A percentile compares a stretch with the other conserved stretches of the same genome.
phyloP scores from a whole-genome alignment of 2,113 vertebrate species.

The mouse (Mus musculus) region DNA sequence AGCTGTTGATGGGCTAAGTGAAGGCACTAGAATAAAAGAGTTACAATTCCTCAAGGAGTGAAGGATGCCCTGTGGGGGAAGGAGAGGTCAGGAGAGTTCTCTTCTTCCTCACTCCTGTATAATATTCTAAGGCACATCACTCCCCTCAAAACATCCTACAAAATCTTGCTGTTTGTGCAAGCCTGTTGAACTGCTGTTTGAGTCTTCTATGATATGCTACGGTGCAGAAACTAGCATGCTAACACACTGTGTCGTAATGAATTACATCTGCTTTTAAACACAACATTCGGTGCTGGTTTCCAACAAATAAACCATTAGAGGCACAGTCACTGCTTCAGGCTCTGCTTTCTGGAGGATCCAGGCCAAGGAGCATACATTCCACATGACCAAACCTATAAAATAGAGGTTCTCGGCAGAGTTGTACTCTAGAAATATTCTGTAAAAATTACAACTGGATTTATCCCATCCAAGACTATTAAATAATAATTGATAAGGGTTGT shows the following conservation, averaged over 20 bases:
- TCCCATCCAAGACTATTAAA: constrained; percentile 5
- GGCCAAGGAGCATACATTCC: not conserved
- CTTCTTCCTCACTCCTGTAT: not conserved
- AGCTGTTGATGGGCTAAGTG: not conserved
- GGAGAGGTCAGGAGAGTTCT: not conserved
- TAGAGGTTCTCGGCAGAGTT: not conserved
- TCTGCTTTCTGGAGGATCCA: not conserved
- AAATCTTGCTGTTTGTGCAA: not conserved
- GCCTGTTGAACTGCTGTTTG: not conserved
- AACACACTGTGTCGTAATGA: not conserved
- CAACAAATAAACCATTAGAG: constrained; percentile 11
- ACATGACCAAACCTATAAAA: not conserved
- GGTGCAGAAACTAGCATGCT: not conserved
- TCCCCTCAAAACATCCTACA: not conserved
- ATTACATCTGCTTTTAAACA: not conserved
- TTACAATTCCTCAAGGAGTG: not conserved
- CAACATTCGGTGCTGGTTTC: not conserved
- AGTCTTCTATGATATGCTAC: not conserved
- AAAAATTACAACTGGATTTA: constrained; percentile 10
- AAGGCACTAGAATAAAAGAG: not conserved
- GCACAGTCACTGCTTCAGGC: not conserved
- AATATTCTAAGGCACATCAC: not conserved
- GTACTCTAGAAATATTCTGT: not conserved
- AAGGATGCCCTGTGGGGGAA: not conserved
- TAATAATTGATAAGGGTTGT: not conserved